These are phyloP conservation scores for Oscheius sp. DNA, from an alignment of 2,888 invertebrate genomes.

Conservation along the genomic window DNA sequence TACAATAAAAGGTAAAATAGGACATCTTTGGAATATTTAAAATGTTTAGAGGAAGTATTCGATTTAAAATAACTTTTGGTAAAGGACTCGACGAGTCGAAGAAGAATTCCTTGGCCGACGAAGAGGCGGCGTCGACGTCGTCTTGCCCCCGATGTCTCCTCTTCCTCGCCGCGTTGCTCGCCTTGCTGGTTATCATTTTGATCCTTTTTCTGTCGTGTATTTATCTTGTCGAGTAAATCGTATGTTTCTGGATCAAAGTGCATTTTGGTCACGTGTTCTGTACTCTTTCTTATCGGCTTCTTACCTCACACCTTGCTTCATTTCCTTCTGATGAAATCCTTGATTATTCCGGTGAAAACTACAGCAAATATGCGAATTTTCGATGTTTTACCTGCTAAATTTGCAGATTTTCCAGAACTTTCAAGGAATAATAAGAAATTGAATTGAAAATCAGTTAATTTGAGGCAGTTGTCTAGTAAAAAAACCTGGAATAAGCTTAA, in stretches of 20 bases:
- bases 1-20: background rate
- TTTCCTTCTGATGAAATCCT: no score
- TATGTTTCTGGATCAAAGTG: conserved; percentile 23
- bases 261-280: conserved; percentile 21
- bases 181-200: background rate
- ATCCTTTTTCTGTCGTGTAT: background rate
- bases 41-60: background rate
- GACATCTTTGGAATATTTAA: background rate
- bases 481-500: no score
- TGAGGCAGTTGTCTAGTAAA: no score
- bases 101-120: conserved; percentile 11
- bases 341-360: no score
- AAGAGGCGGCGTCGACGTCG: background rate
- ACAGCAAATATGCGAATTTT: no score
- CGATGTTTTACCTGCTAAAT: no score
- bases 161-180: background rate
- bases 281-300: background rate
- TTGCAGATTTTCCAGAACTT: no score
- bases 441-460: no score
- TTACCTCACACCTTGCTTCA: conserved; percentile 5
- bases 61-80: background rate
- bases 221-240: background rate
- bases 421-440: no score
- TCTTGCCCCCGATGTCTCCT: background rate
- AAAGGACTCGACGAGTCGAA: conserved; percentile 3